These are phyloP conservation scores for Manacus vitellinus DNA, from an alignment of 2,113 vertebrate genomes.

Conservation along the genomic window DNA sequence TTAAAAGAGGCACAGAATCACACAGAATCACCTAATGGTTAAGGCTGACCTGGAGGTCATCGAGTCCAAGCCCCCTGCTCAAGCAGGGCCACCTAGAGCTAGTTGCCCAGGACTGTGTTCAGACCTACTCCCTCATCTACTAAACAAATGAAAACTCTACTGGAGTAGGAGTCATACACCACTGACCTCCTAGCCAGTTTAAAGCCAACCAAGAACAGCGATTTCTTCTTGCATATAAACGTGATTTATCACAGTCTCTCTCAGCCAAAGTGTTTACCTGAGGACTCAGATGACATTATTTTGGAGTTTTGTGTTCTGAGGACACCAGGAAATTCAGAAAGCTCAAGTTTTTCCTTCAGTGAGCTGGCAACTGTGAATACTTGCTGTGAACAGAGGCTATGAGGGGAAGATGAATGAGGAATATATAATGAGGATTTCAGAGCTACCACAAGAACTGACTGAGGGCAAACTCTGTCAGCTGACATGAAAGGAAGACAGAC, in stretches of 20 bases:
- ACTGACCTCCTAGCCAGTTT: background rate
- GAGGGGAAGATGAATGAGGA: background rate
- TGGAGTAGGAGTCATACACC: background rate
- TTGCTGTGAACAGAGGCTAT: background rate
- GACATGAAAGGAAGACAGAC: background rate
- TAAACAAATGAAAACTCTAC: background rate
- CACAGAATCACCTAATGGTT: background rate
- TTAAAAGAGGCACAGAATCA: background rate
- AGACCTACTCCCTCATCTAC: background rate
- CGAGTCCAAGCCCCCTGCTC: background rate
- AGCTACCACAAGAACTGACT: background rate
- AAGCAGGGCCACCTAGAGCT: background rate
- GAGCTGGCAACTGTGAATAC: background rate
- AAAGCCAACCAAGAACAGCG: accelerated
- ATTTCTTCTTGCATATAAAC: background rate
- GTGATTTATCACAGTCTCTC: background rate
- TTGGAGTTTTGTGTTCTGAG: background rate
- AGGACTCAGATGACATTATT: background rate
- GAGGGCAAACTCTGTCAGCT: background rate
- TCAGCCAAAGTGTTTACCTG: background rate
- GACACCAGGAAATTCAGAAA: background rate
- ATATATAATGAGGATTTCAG: background rate
- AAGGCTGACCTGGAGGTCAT: background rate
- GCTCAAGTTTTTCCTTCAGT: background rate
- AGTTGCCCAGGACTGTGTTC: background rate